Base-by-base conservation (phyloP, 2,797 vertebrate genomes). In the Amazona ochrocephala region DNA sequence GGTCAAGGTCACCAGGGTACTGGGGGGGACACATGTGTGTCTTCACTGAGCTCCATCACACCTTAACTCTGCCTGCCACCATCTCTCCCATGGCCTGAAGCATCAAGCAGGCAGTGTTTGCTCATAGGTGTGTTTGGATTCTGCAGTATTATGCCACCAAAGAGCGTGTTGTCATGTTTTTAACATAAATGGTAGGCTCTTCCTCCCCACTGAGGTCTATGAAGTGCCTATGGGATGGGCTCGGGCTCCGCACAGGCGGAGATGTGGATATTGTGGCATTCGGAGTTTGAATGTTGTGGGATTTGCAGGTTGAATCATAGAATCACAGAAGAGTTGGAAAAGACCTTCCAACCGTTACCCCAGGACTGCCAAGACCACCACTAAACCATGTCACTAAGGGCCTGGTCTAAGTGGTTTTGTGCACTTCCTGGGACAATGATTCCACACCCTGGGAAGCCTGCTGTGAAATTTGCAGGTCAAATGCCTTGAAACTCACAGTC, bases 1-100 rank as follows among this genome's bases (percentile, higher is more conserved):
- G 21, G 82, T 96, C 2, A 97, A 97, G 32, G 92, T 85, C 77
- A 97, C 97, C 80, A 97, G 97, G 97, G 56, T 60, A 23, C 56
- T 7, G 10, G 56, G 56, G 14, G 10, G 10, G 18, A 10, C n/a
- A 10, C n/a, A 24, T 7, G n/a, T 24, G 56, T 22, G 22, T 9
- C 56, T 58, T 34, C 56, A 23, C 13, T 60, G n/a, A 24, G n/a
- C n/a, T 24, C 56, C n/a, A 37, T 60, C 22, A 9, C 14, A 7
- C n/a, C 24, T 60, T 24, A 37, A 30, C 22, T 32, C 19, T n/a
- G 47, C 20, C 50, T 2, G 32, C 32, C 45, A 53, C 41, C 41
- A 3, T 79, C 56, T 79, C 34, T 1, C 0, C 37, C 62, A 0
- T 44, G 82, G 62, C 26, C 5, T 1, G n/a, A 62, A 19, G 79